phyloP scores from a whole-genome alignment of 2,888 invertebrate genomes.

The Chelonus formosanus region DNA sequence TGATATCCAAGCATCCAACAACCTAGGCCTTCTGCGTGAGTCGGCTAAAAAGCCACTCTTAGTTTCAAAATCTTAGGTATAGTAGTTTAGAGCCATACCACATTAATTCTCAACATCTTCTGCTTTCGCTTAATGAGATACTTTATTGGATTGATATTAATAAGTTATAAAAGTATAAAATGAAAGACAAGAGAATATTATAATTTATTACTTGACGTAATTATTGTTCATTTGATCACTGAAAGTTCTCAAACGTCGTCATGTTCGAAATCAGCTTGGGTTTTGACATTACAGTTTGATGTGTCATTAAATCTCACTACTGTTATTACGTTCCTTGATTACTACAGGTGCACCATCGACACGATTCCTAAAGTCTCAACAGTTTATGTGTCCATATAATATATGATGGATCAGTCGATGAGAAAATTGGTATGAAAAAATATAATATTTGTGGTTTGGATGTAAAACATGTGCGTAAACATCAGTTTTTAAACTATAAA shows the following conservation, averaged over 20 bases:
- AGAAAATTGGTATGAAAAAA: constrained; percentile 5
- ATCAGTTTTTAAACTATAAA: constrained; percentile 16
- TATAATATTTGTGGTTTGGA: constrained; percentile 11
- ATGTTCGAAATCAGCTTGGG: no score
- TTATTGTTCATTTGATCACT: no score
- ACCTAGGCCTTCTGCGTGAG: not conserved
- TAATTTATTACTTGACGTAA: no score
- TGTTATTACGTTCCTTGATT: constrained; percentile 35
- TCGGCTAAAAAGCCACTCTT: constrained; percentile 15
- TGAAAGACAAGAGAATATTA: no score
- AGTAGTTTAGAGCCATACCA: no score
- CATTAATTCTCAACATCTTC: no score
- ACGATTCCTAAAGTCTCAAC: not conserved
- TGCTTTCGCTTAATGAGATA: no score
- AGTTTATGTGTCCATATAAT: not conserved
- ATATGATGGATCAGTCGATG: not conserved
- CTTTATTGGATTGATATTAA: no score
- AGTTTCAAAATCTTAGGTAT: not conserved
- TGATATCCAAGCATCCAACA: constrained; percentile 35
- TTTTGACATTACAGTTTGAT: not conserved
- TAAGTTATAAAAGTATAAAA: no score
- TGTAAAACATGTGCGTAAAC: constrained; percentile 15
- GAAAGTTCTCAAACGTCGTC: no score
- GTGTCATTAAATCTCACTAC: constrained; percentile 42
- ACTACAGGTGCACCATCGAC: constrained; percentile 7